Evolutionary conservation across 2,113 vertebrate genomes (phyloP).

Genomic region (Agapornis roseicollis): DNA sequence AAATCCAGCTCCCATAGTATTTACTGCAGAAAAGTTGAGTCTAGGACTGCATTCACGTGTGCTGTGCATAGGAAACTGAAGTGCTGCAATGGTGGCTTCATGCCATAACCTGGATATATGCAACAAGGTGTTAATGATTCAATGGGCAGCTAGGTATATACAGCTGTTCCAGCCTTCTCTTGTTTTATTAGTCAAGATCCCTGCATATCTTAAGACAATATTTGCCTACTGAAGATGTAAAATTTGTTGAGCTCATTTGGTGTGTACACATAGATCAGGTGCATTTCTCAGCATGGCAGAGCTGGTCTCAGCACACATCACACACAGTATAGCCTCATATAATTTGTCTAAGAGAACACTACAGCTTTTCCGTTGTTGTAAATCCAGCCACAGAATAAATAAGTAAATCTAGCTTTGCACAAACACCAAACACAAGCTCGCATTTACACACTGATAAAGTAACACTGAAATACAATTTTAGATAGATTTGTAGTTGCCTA

Average conservation of each 20-base stretch:
- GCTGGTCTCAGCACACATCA: neutral
- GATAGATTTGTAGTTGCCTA: neutral
- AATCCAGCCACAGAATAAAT: neutral
- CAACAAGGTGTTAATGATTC: neutral
- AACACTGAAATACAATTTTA: neutral
- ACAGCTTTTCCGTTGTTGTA: neutral
- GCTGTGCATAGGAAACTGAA: neutral
- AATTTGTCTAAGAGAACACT: neutral
- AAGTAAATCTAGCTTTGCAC: neutral
- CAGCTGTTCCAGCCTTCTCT: neutral
- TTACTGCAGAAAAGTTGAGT: neutral
- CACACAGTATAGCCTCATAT: neutral
- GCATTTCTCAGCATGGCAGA: neutral
- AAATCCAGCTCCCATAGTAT: neutral
- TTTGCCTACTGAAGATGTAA: neutral
- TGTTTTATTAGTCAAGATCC: neutral
- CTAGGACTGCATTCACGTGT: neutral
- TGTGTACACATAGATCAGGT: neutral
- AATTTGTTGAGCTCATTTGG: neutral
- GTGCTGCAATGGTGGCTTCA: neutral
- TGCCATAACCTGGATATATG: neutral
- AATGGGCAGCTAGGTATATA: rapidly evolving
- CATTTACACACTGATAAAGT: neutral
- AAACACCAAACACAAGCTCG: neutral
- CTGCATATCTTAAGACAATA: neutral